Percentiles rank a stretch among this genome's conserved stretches.
These are phyloP conservation scores for Ptycholaimellus sp. DNA, from an alignment of 2,888 invertebrate genomes.

Conservation along the genomic window DNA sequence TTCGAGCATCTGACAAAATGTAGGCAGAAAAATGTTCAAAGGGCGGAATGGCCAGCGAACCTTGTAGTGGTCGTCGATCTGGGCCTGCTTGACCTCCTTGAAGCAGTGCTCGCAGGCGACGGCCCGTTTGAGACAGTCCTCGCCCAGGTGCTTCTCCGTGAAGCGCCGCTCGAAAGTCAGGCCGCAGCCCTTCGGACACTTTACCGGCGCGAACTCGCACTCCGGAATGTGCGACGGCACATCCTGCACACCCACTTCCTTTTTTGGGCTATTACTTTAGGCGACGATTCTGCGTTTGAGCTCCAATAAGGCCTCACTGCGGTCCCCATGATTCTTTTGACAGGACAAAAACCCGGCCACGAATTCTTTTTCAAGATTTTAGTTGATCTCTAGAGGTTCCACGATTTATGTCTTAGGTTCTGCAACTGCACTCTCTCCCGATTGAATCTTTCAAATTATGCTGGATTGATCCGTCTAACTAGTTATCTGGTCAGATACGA, in stretches of 20 bases:
- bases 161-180: slow-evolving; percentile 61
- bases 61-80: slow-evolving; percentile 8
- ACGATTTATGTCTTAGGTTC: slow-evolving; percentile 3
- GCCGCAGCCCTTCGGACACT: slow-evolving; percentile 84
- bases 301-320: too few relatives aligned
- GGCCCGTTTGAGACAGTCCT: slow-evolving; percentile 43
- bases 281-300: too few relatives aligned
- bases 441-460: too few relatives aligned
- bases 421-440: background rate
- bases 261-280: too few relatives aligned
- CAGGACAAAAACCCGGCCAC: too few relatives aligned
- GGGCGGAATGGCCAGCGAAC: background rate
- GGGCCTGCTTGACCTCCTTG: slow-evolving; percentile 6
- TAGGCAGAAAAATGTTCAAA: background rate
- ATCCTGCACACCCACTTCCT: too few relatives aligned
- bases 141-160: slow-evolving; percentile 49
- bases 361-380: background rate
- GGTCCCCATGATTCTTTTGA: too few relatives aligned
- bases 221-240: slow-evolving; percentile 36
- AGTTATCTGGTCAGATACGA: too few relatives aligned
- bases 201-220: slow-evolving; percentile 68
- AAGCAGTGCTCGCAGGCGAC: slow-evolving; percentile 9
- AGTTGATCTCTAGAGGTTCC: background rate
- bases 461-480: too few relatives aligned
- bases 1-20: background rate